Base-by-base conservation (phyloP, 1,140 invertebrate genomes). In the Euglossa dilemma region DNA sequence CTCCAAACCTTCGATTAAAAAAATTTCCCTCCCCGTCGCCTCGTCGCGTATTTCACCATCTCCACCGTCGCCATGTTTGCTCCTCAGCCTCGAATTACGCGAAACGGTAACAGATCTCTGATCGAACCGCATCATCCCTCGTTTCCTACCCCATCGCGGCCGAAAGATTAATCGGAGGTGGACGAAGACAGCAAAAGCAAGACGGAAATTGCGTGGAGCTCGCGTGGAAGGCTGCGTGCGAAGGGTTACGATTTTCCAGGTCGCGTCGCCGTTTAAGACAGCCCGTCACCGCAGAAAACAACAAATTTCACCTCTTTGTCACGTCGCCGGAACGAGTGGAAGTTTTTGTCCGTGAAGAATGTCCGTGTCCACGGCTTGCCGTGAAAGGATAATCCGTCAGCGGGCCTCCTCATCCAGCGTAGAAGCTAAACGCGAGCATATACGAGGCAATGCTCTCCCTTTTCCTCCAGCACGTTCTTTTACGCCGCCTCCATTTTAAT, bases 371-470 rank as follows among this genome's bases (percentile, higher is more conserved):
- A 78, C 67, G 61, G 16, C 61, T 76, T 57, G 56, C 77, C 67
- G 72, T 71, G 77, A 80, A 80, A 77, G 84, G 90, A 92, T 93
- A 92, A 93, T 93, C 92, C 89, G 91, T 92, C 91, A 91, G 87
- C 78, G 78, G 75, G 80, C 82, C 84, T 87, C 84, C 66, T 82
- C 87, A 74, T 81, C 87, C 86, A 72, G 80, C 79, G 80, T 45
- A 91, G 84, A 90, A 92, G 91, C 91, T 92, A 92, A 93, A 93
- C 92, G 88, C 92, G 91, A 92, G 91, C 89, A 88, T 87, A 88
- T 85, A 81, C 78, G 78, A 89, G 87, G 84, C 76, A 66, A 81
- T 86, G 77, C 85, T 80, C 80, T 82, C 81, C 79, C 83, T 80
- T 86, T 87, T 87, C 85, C 85, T 70, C 79, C 71, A 74, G 72